Evolutionary conservation across 2,888 invertebrate genomes (phyloP), one percentile per base, ranked within the genome.

Genomic region (Chymomyza amoena): DNA sequence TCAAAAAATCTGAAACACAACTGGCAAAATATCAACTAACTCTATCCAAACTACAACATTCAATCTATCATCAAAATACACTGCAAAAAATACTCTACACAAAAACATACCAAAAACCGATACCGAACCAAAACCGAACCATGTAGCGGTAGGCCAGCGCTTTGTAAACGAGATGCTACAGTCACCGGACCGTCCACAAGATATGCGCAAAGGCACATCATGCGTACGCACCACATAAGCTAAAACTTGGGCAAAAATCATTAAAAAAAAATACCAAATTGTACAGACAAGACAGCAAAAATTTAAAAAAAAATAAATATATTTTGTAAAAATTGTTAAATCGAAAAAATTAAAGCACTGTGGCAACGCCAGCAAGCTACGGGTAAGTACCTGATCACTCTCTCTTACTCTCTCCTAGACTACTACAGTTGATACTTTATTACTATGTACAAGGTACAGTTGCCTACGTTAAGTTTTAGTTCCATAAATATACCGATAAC

Each of bases 131-230:
- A 32, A 32, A 32, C 6, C 32, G 65, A 59, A 60, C 61, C 78
- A 84, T 82, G 79, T 84, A 87, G 79, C 89, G 92, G 92, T 89
- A 91, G 92, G 77, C 92, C 92, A 88, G 91, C 90, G 83, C 92
- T 92, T 90, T 92, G 91, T 90, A 91, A 91, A 90, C 90, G 92
- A 84, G 92, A 92, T 87, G 91, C 91, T 84, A 90, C 90, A 84
- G 91, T 91, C 80, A 86, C 91, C 70, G 88, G 91, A 78, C 91
- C 92, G 79, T 82, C 91, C 82, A 86, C 90, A 84, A 90, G 91
- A 89, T 91, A 91, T 89, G 90, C 89, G 87, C 77, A 86, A 80
- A 79, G 84, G 79, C 81, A 83, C 81, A 84, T 77, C 75, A 87
- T 77, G 88, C 85, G 84, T 73, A 80, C 88, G 82, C 85, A 87